Evolutionary conservation across 2,797 vertebrate genomes (phyloP), one percentile per base, ranked within the genome.

Genomic region (Halcyon badia): DNA sequence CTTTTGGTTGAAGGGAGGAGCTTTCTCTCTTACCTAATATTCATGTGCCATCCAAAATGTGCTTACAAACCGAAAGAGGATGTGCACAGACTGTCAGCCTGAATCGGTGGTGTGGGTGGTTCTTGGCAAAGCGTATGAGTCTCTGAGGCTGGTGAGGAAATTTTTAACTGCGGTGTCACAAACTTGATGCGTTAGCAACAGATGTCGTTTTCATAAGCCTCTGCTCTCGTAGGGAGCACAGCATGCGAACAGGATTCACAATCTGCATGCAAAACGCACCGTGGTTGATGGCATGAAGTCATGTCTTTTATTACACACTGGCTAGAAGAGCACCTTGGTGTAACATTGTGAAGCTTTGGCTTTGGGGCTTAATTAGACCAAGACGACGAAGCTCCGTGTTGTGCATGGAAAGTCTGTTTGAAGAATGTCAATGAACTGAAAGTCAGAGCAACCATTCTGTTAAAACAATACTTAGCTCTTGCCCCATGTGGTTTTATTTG

Each of bases 111-210:
- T 94, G 96, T 96, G 89, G 95, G 96, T 97, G 94, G 94, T 97
- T 97, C 94, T 95, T 97, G 94, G 95, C 96, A 94, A 73, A 87
- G 44, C 0, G 0, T 70, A 15, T 20, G 54, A 84, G 70, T 91
- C 91, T 75, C 78, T 82, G 88, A 91, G 76, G 73, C 83, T 60
- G 60, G 60, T 79, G 91, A 96, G 86, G 95, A 94, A 85, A 93
- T 95, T 95, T 95, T 94, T 87, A 92, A 91, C 90, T 6, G 2
- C 69, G 42, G 91, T 93, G 91, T 94, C 94, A 95, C 94, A 83
- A 90, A 97, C 87, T 95, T 88, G 95, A 88, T 94, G 90, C 1
- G 28, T 92, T 96, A 75, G 96, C 93, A 96, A 85, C 93, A 97
- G 92, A 95, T 96, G 93, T 95, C 83, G 77, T 93, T 92, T 92